Evolutionary conservation across 2,797 vertebrate genomes (phyloP).

Genomic region (Triplophysa yarkandensis): DNA sequence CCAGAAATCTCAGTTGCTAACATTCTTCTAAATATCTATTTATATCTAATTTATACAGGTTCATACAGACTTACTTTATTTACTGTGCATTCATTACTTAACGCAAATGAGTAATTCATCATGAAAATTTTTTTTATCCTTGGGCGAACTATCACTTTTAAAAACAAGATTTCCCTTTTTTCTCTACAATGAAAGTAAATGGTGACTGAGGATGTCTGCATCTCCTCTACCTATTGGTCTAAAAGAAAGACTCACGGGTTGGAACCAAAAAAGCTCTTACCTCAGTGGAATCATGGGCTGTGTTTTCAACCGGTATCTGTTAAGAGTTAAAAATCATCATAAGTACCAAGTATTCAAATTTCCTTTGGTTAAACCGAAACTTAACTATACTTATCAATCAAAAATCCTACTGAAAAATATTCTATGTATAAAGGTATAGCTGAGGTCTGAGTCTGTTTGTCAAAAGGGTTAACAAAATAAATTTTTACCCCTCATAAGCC

Average conservation of each 20-base stretch:
- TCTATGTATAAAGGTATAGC: not conserved
- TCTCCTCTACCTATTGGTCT: too few species aligned
- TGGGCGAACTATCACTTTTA: too few species aligned
- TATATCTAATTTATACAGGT: too few species aligned
- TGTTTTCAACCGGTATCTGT: slow-evolving; percentile 13
- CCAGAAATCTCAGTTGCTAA: too few species aligned
- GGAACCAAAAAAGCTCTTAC: not conserved
- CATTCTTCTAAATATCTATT: too few species aligned
- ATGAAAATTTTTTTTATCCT: too few species aligned
- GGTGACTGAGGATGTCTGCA: too few species aligned
- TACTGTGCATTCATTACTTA: too few species aligned
- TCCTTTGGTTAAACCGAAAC: not conserved
- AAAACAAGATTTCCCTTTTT: too few species aligned
- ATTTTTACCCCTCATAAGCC: slow-evolving; percentile 18
- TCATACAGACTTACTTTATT: too few species aligned
- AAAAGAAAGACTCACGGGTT: not conserved
- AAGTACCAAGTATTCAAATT: not conserved
- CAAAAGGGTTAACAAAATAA: not conserved
- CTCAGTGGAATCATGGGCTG: slow-evolving; percentile 8
- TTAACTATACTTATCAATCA: not conserved
- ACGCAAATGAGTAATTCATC: too few species aligned
- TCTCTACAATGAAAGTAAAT: too few species aligned
- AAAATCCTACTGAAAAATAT: not conserved
- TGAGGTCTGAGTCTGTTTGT: not conserved
- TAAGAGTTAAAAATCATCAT: not conserved